phyloP scores from a whole-genome alignment of 2,113 vertebrate genomes.

The Phylloscopus trochiloides region DNA sequence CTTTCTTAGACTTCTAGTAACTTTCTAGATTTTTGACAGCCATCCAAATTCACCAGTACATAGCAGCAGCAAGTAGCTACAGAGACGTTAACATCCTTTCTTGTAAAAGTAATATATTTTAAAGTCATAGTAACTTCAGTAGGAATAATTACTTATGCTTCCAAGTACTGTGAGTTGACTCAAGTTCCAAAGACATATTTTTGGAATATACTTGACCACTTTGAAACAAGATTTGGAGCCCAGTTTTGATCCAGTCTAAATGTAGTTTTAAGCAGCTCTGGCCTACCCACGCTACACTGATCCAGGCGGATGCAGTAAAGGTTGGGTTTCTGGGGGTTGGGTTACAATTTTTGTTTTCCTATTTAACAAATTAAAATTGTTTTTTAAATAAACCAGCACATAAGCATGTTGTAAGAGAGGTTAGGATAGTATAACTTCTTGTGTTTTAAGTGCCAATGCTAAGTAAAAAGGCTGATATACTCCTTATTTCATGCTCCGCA shows the following conservation, averaged over 20 bases:
- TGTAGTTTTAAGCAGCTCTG: not conserved
- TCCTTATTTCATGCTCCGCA: not conserved
- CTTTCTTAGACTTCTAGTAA: not conserved
- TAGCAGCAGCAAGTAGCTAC: not conserved
- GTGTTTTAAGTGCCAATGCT: not conserved
- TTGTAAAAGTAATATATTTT: not conserved
- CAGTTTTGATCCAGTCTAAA: not conserved
- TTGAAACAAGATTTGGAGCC: not conserved
- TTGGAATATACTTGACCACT: not conserved
- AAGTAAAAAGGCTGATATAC: not conserved
- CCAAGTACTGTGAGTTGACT: not conserved
- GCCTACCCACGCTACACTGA: not conserved
- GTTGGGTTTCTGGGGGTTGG: fast-evolving
- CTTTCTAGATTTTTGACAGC: not conserved
- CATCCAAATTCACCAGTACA: not conserved
- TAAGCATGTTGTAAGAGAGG: not conserved
- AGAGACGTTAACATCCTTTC: not conserved
- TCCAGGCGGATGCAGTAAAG: not conserved
- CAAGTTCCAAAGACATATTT: not conserved
- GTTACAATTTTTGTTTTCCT: not conserved
- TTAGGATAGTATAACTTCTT: not conserved
- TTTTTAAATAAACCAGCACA: not conserved
- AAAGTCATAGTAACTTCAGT: not conserved
- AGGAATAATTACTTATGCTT: not conserved
- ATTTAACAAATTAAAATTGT: not conserved